Percentiles rank a stretch among this genome's conserved stretches.
phyloP scores from a whole-genome alignment of 2,797 vertebrate genomes.

The Scarus forsteni region DNA sequence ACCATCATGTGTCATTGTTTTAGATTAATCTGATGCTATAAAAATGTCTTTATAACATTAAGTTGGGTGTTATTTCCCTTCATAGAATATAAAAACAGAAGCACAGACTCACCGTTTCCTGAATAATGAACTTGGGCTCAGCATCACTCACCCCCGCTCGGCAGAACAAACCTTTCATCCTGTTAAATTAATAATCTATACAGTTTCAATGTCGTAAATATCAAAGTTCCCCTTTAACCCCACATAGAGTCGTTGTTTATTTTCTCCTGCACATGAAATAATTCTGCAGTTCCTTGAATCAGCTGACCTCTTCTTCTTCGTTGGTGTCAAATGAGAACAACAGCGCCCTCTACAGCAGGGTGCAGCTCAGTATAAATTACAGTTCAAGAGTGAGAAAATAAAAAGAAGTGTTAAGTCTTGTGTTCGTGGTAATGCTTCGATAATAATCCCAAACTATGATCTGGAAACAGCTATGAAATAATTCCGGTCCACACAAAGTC shows the following conservation, averaged over 20 bases:
- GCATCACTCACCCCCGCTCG: conserved; percentile 79
- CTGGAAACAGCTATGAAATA: too few relatives aligned
- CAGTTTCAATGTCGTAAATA: neutral
- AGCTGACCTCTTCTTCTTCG: conserved; percentile 61
- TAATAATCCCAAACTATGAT: too few relatives aligned
- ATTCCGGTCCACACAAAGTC: too few relatives aligned
- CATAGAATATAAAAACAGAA: neutral
- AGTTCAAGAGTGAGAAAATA: too few relatives aligned
- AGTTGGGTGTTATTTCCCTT: neutral
- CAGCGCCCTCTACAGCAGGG: conserved; percentile 15
- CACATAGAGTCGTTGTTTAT: neutral
- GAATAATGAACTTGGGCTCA: conserved; percentile 90
- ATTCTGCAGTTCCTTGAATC: conserved; percentile 13
- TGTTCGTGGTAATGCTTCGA: too few relatives aligned
- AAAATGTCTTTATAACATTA: too few relatives aligned
- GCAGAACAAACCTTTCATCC: conserved; percentile 95
- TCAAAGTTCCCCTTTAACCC: too few relatives aligned
- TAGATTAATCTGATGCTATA: accelerated
- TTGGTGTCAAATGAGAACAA: neutral
- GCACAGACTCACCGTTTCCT: conserved; percentile 88
- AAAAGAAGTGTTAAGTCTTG: too few relatives aligned
- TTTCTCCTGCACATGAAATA: accelerated
- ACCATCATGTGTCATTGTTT: neutral
- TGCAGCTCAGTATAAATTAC: too few relatives aligned
- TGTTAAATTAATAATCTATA: neutral